phyloP scores from a whole-genome alignment of 2,113 vertebrate species.

The Stegostoma tigrinum region DNA sequence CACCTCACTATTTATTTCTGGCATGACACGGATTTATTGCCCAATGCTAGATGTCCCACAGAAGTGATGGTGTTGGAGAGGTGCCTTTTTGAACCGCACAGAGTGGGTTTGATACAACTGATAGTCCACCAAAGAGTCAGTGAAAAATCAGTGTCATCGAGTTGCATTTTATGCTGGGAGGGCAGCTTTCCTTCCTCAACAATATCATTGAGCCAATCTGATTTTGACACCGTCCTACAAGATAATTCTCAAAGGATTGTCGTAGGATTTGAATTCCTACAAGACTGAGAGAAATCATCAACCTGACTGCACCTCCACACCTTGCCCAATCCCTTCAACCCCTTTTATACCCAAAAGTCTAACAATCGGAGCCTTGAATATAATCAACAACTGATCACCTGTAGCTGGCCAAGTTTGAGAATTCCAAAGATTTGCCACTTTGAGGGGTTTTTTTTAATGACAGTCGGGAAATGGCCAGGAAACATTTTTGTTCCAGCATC shows the following conservation, averaged over 20 bases:
- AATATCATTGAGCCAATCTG: neutral
- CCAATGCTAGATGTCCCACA: too few species aligned
- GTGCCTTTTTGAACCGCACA: neutral
- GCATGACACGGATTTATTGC: too few species aligned
- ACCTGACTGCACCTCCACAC: neutral
- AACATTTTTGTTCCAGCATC: neutral
- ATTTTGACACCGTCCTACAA: neutral
- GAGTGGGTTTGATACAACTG: neutral
- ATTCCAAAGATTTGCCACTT: neutral
- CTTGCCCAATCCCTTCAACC: neutral
- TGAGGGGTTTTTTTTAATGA: neutral
- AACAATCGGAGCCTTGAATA: neutral
- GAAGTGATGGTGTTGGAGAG: too few species aligned
- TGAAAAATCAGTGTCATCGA: neutral
- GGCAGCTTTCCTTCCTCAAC: neutral
- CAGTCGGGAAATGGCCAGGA: neutral
- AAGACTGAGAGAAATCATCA: neutral
- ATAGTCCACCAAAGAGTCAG: neutral
- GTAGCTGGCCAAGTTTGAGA: neutral
- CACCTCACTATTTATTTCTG: too few species aligned
- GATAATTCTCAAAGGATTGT: neutral
- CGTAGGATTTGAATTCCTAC: neutral
- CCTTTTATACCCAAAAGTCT: neutral
- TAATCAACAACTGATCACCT: neutral
- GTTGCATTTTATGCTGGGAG: neutral